Evolutionary conservation across 2,888 invertebrate species (phyloP).

Genomic region (Eupeodes latifasciatus): DNA sequence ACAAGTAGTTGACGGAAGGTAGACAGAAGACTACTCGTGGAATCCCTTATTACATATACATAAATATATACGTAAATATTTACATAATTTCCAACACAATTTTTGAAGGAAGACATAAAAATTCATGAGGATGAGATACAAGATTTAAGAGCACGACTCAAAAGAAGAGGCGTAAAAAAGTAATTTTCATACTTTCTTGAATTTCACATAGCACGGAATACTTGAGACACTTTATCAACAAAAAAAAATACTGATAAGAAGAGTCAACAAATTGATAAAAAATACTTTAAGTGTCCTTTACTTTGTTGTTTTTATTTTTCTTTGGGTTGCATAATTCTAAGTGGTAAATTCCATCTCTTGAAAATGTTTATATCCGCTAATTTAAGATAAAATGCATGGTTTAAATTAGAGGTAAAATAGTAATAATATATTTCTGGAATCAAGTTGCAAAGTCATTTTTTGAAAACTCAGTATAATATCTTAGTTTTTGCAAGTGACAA

Average conservation of each 20-base stretch:
- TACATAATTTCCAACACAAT: conserved; percentile 46
- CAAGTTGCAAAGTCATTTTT: no score
- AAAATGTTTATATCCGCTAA: no score
- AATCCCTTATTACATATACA: conserved; percentile 48
- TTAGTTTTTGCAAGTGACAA: no score
- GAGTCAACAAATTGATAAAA: background rate
- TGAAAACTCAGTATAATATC: no score
- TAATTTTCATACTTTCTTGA: conserved; percentile 38
- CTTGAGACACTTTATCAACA: background rate
- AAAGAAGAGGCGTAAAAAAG: background rate
- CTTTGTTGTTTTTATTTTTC: no score
- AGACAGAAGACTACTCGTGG: background rate
- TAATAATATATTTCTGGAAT: no score
- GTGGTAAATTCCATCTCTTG: no score
- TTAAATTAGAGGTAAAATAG: no score
- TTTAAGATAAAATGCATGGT: no score
- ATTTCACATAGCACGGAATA: background rate
- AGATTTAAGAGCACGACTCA: background rate
- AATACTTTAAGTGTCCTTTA: no score
- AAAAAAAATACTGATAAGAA: background rate
- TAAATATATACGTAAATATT: conserved; percentile 37
- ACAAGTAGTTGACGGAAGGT: background rate
- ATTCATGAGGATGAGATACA: conserved; percentile 24
- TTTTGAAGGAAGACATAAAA: conserved; percentile 45
- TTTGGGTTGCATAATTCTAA: no score